Conservation (phyloP, 2,797 vertebrate genomes). For the Coregonus sp. region DNA sequence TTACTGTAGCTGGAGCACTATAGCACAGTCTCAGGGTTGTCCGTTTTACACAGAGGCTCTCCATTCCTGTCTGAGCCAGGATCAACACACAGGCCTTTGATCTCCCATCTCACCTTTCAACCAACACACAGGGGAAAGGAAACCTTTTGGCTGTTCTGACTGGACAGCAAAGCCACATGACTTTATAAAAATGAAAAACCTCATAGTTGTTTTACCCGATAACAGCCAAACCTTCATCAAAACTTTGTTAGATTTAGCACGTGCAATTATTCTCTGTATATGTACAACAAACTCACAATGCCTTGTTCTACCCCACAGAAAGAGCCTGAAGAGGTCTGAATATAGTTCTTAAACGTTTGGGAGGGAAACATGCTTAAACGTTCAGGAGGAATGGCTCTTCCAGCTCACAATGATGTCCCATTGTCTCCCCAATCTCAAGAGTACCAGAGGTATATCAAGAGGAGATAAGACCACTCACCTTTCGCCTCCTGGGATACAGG, state of each 20-base stretch:
- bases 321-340: conserved; percentile 13
- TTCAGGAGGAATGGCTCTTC: conserved; percentile 45
- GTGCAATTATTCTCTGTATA: neutral
- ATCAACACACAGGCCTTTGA: conserved; percentile 71
- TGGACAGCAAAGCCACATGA: conserved; percentile 36
- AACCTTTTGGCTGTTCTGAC: conserved; percentile 34
- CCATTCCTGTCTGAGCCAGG: conserved; percentile 68
- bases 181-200: conserved; percentile 62
- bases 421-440: conserved; percentile 60
- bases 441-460: conserved; percentile 53
- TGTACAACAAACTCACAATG: neutral
- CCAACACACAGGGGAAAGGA: conserved; percentile 33
- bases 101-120: conserved; percentile 62
- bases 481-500: conserved; percentile 62
- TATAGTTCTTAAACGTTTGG: conserved; percentile 40
- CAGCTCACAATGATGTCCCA: conserved; percentile 35
- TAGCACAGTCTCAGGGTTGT: conserved; percentile 46
- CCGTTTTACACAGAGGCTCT: conserved; percentile 70
- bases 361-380: conserved; percentile 21
- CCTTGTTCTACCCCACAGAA: neutral
- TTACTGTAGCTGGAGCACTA: conserved; percentile 51
- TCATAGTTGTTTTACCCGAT: conserved; percentile 24
- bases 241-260: no score
- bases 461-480: conserved; percentile 57
- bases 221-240: neutral